Base-by-base conservation (phyloP, 2,797 vertebrate species). In the Yasuhikotakia modesta region DNA sequence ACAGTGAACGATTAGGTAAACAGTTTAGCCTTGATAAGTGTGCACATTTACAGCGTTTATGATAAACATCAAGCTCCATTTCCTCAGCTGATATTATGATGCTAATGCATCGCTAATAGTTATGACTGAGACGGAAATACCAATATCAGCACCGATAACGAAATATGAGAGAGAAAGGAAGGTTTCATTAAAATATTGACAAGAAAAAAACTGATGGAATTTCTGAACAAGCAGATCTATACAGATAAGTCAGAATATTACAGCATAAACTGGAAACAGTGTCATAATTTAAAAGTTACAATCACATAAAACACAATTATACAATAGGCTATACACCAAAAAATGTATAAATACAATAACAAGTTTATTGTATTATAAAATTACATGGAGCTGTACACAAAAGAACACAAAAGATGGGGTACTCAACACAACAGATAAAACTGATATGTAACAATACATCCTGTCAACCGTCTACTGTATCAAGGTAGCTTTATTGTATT, bases 51-150 rank as follows among this genome's bases (percentile, higher is more conserved):
- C 46, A 73, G 67, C 48, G 0, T 78, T 85, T 82, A 78, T 82
- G 84, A 86, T 87, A 78, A 85, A 78, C 78, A 86, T 85, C 85
- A 63, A 66, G 53, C 64, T 76, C 76, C 61, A 81, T 82, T 86
- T 86, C 84, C 85, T 84, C 80, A 57, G 55, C 69, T 14, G 53
- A 76, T 71, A 71, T 76, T 64, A 79, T 53, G 22, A 80, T 14
- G 77, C 79, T 83, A 81, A 85, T 79, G 78, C 77, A 73, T 63
- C n/a, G 17, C 79, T 73, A 83, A 83, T 79, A 81, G 71, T 78
- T 21, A 48, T 46, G 58, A 64, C 53, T 67, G 53, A 61, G 78
- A 76, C 67, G 73, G 78, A 79, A 84, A 84, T 78, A 76, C 52
- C 79, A 82, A 81, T 79, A 82, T 82, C 70, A 64, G 67, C 65